phyloP scores from a whole-genome alignment of 2,888 invertebrate genomes.

The Dorcus hopei region DNA sequence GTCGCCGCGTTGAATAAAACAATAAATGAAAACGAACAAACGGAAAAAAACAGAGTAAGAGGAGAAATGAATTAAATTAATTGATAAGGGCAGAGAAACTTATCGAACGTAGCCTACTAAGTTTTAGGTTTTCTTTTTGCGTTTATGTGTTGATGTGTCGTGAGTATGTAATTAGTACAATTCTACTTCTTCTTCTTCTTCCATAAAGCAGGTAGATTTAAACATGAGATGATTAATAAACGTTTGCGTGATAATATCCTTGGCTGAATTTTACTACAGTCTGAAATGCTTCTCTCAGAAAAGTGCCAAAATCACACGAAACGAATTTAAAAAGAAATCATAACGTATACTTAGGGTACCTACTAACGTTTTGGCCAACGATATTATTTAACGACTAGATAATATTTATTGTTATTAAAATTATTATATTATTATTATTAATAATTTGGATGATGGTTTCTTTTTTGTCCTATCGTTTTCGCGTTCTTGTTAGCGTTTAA shows the following conservation, averaged over 20 bases:
- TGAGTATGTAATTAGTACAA: constrained; percentile 21
- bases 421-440: not conserved
- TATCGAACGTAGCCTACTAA: constrained; percentile 25
- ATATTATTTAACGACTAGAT: constrained; percentile 24
- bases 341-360: constrained; percentile 24
- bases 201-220: constrained; percentile 3
- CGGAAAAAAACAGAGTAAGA: not conserved
- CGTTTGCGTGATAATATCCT: constrained; percentile 9
- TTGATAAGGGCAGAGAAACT: constrained; percentile 7
- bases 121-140: constrained; percentile 11
- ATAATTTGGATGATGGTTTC: not conserved
- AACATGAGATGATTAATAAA: constrained; percentile 5
- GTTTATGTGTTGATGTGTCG: constrained; percentile 3
- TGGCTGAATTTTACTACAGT: not conserved
- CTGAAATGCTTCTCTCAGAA: not conserved
- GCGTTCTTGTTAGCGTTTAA: constrained; percentile 14
- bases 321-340: constrained; percentile 31
- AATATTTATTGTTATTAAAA: constrained; percentile 18
- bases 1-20: not conserved
- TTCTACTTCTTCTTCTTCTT: constrained; percentile 7
- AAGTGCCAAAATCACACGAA: constrained; percentile 34
- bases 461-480: constrained; percentile 7
- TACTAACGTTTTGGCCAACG: constrained; percentile 20
- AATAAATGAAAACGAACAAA: too few species aligned
- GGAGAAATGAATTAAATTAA: not conserved